phyloP scores from a whole-genome alignment of 2,888 invertebrate species.

The Sesia bembeciformis region DNA sequence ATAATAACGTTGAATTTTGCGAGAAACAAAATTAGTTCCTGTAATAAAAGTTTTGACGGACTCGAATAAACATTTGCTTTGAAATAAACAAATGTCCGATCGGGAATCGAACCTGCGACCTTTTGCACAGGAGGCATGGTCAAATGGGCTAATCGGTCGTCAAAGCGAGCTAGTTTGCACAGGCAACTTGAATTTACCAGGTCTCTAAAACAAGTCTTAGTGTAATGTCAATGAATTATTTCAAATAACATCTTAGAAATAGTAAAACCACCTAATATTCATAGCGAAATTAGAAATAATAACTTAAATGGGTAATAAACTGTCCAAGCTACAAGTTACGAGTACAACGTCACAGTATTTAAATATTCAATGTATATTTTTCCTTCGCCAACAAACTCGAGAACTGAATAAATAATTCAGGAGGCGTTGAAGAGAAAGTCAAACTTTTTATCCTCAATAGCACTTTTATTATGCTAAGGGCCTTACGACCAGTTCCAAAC shows the following conservation, averaged over 20 bases:
- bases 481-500: slow-evolving; percentile 23
- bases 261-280: neutral
- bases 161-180: too few relatives aligned
- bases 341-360: slow-evolving; percentile 11
- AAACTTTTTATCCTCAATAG: slow-evolving; percentile 37
- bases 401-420: slow-evolving; percentile 51
- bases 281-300: neutral
- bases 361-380: slow-evolving; percentile 26
- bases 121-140: too few relatives aligned
- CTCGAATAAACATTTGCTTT: too few relatives aligned
- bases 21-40: too few relatives aligned
- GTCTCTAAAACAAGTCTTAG: too few relatives aligned
- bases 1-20: too few relatives aligned
- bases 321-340: neutral
- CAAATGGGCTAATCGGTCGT: too few relatives aligned
- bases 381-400: slow-evolving; percentile 29
- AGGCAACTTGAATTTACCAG: too few relatives aligned
- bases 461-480: slow-evolving; percentile 33
- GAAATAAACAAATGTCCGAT: too few relatives aligned
- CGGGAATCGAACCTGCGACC: too few relatives aligned
- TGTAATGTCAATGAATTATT: too few relatives aligned
- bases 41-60: too few relatives aligned
- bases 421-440: slow-evolving; percentile 31
- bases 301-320: neutral
- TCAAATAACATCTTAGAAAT: neutral